These are phyloP conservation scores for Zoanthus gigantus DNA, from an alignment of 92 coral and sea anemone genomes.

Conservation along the genomic window DNA sequence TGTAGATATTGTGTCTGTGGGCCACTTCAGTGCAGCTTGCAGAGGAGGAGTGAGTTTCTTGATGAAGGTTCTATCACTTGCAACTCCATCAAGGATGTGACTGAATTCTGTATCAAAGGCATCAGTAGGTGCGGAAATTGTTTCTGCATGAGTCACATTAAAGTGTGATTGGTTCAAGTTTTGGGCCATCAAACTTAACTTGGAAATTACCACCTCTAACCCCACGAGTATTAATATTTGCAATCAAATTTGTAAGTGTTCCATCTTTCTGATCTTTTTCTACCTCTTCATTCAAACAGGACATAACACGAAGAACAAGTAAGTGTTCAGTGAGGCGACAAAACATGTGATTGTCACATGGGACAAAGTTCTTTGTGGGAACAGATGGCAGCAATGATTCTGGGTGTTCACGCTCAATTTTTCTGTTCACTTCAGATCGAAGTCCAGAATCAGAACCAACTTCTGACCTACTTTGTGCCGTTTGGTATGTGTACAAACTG, in stretches of 20 bases:
- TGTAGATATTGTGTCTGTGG: constrained; percentile 17
- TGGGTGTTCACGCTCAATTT: constrained; percentile 43
- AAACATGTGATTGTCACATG: constrained; percentile 59
- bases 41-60: constrained; percentile 8
- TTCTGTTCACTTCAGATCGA: constrained; percentile 24
- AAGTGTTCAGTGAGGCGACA: constrained; percentile 57
- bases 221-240: constrained; percentile 54
- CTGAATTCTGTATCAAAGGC: constrained; percentile 23
- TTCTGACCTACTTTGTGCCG: constrained; percentile 12
- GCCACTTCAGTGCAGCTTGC: constrained; percentile 24
- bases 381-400: constrained; percentile 54
- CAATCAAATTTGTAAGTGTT: constrained; percentile 34
- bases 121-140: constrained; percentile 52
- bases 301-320: constrained; percentile 33
- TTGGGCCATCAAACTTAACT: constrained; percentile 47
- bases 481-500: constrained; percentile 5
- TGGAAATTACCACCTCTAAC: constrained; percentile 60
- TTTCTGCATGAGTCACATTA: constrained; percentile 32
- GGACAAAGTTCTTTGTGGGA: constrained; percentile 36
- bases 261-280: constrained; percentile 47
- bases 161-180: constrained; percentile 46
- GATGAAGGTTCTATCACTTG: constrained; percentile 31
- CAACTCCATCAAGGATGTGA: constrained; percentile 53
- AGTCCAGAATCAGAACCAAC: constrained; percentile 3
- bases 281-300: constrained; percentile 45